A percentile compares a stretch with the other conserved stretches of the same genome.
Conservation (phyloP, 2,797 vertebrate species). For the Sphaeramia orbicularis region DNA sequence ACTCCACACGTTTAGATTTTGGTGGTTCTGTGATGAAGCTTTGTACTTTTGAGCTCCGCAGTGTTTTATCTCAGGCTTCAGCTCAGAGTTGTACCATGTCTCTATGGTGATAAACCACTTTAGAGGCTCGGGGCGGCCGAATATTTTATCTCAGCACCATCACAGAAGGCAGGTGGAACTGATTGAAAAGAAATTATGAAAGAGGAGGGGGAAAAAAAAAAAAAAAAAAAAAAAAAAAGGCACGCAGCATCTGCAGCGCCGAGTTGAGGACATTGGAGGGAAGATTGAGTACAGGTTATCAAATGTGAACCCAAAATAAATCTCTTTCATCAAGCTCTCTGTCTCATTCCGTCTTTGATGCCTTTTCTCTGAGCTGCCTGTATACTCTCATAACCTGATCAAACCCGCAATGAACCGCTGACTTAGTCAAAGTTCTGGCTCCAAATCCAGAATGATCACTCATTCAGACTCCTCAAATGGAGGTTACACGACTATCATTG, state of each 20-base stretch:
- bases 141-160: constrained; percentile 73
- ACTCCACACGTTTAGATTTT: neutral
- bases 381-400: constrained; percentile 62
- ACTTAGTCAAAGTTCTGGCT: constrained; percentile 54
- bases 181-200: constrained; percentile 84
- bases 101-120: constrained; percentile 72
- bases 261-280: constrained; percentile 62
- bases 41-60: neutral
- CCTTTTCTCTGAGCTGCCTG: constrained; percentile 52
- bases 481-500: constrained; percentile 26
- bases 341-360: constrained; percentile 54
- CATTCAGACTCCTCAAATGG: constrained; percentile 35
- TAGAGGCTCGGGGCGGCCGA: constrained; percentile 47
- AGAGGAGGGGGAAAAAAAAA: constrained; percentile 40
- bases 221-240: constrained; percentile 29
- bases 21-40: constrained; percentile 16
- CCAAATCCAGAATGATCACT: constrained; percentile 49
- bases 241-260: constrained; percentile 68
- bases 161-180: constrained; percentile 77
- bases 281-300: constrained; percentile 81
- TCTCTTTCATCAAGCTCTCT: constrained; percentile 78
- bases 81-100: constrained; percentile 53
- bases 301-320: constrained; percentile 82
- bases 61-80: constrained; percentile 48
- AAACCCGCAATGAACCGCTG: constrained; percentile 59